Base-by-base conservation (phyloP, 2,888 invertebrate species). In the Harpalus rubripes region DNA sequence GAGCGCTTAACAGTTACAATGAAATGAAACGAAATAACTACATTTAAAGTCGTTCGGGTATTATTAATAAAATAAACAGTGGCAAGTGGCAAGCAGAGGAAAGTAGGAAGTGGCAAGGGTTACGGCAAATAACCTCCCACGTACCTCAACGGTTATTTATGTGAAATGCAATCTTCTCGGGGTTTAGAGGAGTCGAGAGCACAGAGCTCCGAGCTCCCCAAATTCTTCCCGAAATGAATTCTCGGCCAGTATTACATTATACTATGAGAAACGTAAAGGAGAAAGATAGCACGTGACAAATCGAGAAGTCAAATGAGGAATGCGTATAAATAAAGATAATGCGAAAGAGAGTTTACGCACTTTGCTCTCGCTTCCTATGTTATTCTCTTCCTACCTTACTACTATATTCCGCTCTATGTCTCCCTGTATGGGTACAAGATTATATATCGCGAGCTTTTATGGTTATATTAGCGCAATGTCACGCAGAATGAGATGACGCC, bases 251-350 rank as follows among this genome's bases (percentile, higher is more conserved):
- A 65, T 80, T 68, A 84, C 82, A 41, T 74, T 82, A 82, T 59
- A 59, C 84, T 65, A 84, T 81, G 81, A 65, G 81, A 68, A 81
- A 81, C 81, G 65, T 56, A 65, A 81, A 81, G 79, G 68, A 78
- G 76, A 84, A 84, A 61, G 78, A 84, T 76, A 84, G 76, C 63
- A 74, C 74, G 84, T 84, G 84, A 84, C 84, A 84, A 84, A 84
- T 84, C 84, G 84, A 84, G 84, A 84, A 84, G 84, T 76, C 84
- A 84, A 84, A 84, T 84, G 84, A 84, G 84, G 84, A 84, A 84
- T 84, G 84, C 84, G 84, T 61, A 84, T 84, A 84, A 84, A 84
- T 84, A 84, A 84, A 84, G 84, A 84, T 84, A 84, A 84, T 84
- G 84, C 52, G 84, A 84, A 84, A 84, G 84, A 84, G 84, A 76